These are phyloP conservation scores for Onychostoma macrolepis DNA, from an alignment of 2,113 vertebrate genomes.

Conservation along the genomic window DNA sequence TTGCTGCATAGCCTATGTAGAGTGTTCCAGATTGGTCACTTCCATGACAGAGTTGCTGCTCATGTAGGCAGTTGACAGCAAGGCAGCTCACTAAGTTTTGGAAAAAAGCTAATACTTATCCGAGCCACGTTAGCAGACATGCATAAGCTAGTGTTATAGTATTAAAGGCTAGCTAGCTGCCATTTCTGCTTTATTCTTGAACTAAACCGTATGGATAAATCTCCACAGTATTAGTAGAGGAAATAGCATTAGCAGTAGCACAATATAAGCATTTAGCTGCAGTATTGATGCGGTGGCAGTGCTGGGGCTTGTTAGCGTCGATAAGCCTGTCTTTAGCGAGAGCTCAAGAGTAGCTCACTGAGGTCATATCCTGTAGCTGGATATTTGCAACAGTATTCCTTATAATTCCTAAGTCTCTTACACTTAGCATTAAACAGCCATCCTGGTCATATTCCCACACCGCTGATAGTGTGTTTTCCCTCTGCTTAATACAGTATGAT, in stretches of 20 bases:
- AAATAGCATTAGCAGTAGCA: slow-evolving; percentile 38
- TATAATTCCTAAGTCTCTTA: not conserved
- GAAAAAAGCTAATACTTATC: not conserved
- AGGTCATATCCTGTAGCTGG: slow-evolving; percentile 43
- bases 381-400: slow-evolving; percentile 30
- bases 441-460: not conserved
- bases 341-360: slow-evolving; percentile 45
- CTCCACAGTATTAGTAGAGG: not conserved
- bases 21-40: not conserved
- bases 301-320: not conserved
- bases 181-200: not conserved
- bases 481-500: not conserved
- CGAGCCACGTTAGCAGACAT: not conserved
- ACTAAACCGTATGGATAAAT: not conserved
- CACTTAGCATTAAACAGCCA: not conserved
- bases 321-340: slow-evolving; percentile 56
- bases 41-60: not conserved
- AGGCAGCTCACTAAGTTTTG: not conserved
- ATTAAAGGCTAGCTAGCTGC: slow-evolving; percentile 6
- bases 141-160: not conserved
- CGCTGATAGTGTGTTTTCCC: not conserved
- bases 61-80: not conserved
- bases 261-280: slow-evolving; percentile 36
- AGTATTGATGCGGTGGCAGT: slow-evolving; percentile 14
- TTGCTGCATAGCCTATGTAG: not conserved